phyloP scores from a whole-genome alignment of 2,113 vertebrate genomes.

The Eudyptes chrysolophus region DNA sequence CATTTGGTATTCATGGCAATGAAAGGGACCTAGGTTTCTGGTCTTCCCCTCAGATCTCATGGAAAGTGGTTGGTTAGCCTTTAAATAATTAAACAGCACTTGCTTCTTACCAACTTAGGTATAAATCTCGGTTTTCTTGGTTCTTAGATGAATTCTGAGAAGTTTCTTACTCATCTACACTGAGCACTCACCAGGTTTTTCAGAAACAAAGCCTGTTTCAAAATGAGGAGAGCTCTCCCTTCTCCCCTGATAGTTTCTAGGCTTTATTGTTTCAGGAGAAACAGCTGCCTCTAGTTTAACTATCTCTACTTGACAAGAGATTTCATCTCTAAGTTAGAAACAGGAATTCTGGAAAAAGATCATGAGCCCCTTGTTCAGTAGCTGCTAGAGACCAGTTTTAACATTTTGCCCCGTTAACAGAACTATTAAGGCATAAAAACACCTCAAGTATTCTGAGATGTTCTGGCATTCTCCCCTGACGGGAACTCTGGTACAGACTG shows the following conservation, averaged over 20 bases:
- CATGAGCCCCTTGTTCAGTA: not conserved
- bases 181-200: not conserved
- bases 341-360: not conserved
- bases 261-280: not conserved
- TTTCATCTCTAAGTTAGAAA: not conserved
- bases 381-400: not conserved
- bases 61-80: not conserved
- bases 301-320: not conserved
- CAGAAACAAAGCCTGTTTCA: not conserved
- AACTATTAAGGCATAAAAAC: not conserved
- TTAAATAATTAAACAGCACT: not conserved
- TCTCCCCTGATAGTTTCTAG: not conserved
- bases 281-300: not conserved
- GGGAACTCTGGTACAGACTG: not conserved
- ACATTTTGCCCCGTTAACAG: not conserved
- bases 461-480: not conserved
- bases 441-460: not conserved
- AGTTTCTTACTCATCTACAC: not conserved
- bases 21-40: not conserved
- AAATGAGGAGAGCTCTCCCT: not conserved
- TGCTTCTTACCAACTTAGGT: not conserved
- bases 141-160: not conserved
- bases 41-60: not conserved
- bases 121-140: not conserved
- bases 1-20: not conserved